Percentiles rank a stretch among this genome's conserved stretches.
Conservation (phyloP, 2,113 vertebrate genomes). For the Pygoscelis adeliae region DNA sequence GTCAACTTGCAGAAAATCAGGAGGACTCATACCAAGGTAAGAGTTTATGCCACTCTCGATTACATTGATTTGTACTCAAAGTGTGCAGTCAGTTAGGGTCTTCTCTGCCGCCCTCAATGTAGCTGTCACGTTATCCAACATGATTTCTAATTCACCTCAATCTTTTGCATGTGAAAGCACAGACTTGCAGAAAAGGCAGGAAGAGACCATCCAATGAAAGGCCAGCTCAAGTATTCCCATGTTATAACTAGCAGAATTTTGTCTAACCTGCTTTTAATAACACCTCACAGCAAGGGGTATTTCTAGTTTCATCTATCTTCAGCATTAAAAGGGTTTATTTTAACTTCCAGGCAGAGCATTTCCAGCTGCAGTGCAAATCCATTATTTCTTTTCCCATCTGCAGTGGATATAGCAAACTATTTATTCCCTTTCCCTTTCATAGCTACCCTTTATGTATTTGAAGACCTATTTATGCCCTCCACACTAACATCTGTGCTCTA, state of each 20-base stretch:
- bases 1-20: not conserved
- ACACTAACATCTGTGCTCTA: not conserved
- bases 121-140: not conserved
- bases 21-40: not conserved
- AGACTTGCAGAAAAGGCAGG: not conserved
- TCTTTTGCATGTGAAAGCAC: not conserved
- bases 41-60: not conserved
- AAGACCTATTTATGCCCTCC: not conserved
- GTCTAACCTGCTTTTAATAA: not conserved
- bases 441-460: not conserved
- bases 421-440: not conserved
- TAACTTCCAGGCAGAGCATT: not conserved
- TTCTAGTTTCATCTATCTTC: not conserved
- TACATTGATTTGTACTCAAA: not conserved
- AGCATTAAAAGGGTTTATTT: not conserved
- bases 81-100: too few species aligned
- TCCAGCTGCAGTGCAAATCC: not conserved
- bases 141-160: not conserved
- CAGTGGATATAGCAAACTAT: not conserved
- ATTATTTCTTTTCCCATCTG: not conserved
- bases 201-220: not conserved
- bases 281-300: not conserved
- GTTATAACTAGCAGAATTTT: not conserved
- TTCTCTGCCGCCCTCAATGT: not conserved
- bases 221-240: not conserved